A percentile compares a stretch with the other conserved stretches of the same genome.
These are phyloP conservation scores for Leucozona laternaria DNA, from an alignment of 2,888 invertebrate genomes.

Conservation along the genomic window DNA sequence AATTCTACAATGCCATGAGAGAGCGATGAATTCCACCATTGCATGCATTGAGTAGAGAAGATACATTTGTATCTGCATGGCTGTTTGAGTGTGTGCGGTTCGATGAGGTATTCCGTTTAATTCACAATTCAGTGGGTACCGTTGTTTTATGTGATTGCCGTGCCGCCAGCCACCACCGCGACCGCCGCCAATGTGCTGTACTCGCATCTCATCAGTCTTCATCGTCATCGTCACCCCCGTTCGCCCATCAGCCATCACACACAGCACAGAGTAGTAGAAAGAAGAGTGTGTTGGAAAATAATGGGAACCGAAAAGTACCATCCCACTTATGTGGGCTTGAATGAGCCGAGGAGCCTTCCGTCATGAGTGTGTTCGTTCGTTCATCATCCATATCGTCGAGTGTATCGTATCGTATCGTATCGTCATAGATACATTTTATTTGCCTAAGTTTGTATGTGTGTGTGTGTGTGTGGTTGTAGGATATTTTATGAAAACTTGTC, in stretches of 20 bases:
- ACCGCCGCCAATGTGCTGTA: background rate
- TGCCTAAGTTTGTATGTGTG: conserved; percentile 8
- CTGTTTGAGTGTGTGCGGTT: conserved; percentile 38
- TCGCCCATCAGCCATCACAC: conserved; percentile 11
- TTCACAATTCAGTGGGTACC: conserved; percentile 51
- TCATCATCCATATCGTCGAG: conserved; percentile 39
- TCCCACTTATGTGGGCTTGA: conserved; percentile 76
- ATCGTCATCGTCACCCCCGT: background rate
- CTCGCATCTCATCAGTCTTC: background rate
- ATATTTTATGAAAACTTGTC: conserved; percentile 72
- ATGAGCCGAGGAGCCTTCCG: conserved; percentile 55
- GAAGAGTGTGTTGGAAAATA: conserved; percentile 49
- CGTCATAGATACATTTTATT: conserved; percentile 56
- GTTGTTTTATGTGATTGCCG: conserved; percentile 46
- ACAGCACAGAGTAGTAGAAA: background rate
- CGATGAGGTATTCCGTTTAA: conserved; percentile 65
- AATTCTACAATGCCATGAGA: conserved; percentile 5
- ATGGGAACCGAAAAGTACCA: conserved; percentile 74
- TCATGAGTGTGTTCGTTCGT: conserved; percentile 68
- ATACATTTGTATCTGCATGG: conserved; percentile 73
- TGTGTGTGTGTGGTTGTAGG: conserved; percentile 34
- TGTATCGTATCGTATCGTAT: conserved; percentile 38
- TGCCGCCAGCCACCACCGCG: background rate
- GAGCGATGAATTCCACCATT: conserved; percentile 37
- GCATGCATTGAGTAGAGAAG: conserved; percentile 41